phyloP scores from a whole-genome alignment of 2,113 vertebrate species.

The Gnathonemus echidnorhynchus region DNA sequence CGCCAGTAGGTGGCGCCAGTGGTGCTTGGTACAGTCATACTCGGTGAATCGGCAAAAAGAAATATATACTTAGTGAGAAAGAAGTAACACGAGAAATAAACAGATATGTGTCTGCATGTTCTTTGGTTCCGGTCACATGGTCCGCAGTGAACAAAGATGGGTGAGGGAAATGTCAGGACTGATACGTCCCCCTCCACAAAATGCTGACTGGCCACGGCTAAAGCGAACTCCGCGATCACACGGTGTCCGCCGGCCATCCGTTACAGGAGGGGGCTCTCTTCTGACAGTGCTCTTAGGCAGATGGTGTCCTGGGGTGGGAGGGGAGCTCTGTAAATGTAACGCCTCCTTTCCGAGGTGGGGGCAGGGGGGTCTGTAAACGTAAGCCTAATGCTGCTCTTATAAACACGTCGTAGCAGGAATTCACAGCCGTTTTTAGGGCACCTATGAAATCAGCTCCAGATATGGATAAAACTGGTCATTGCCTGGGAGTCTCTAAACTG shows the following conservation, averaged over 20 bases:
- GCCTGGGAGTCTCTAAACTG: not conserved
- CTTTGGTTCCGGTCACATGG: slow-evolving; percentile 20
- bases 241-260: not conserved
- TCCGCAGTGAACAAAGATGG: slow-evolving; percentile 3
- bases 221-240: not conserved
- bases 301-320: not conserved
- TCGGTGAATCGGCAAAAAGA: not conserved
- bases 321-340: not conserved
- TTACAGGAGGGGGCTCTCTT: not conserved
- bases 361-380: too few species aligned
- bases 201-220: too few species aligned
- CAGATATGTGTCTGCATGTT: slow-evolving; percentile 15
- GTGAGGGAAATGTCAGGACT: not conserved
- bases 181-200: not conserved
- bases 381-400: not conserved
- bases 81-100: not conserved
- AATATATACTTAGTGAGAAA: not conserved
- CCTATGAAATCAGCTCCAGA: not conserved
- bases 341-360: not conserved
- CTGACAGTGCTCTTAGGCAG: not conserved
- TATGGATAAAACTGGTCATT: not conserved
- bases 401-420: not conserved
- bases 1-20: slow-evolving; percentile 5
- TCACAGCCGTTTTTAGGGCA: not conserved
- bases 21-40: not conserved